Evolutionary conservation across 2,113 vertebrate species (phyloP).

Genomic region (Parotia lawesii): DNA sequence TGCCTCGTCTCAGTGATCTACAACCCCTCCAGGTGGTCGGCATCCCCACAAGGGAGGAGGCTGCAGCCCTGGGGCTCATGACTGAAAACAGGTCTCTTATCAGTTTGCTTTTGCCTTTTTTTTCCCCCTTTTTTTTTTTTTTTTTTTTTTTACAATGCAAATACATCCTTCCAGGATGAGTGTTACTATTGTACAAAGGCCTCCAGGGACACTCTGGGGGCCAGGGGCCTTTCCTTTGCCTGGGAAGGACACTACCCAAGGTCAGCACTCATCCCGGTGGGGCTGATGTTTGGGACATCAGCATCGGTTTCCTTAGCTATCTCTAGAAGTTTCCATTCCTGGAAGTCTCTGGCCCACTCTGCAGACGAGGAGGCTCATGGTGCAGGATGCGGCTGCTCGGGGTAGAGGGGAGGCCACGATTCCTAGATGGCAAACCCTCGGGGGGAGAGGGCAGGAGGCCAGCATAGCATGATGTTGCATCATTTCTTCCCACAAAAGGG

Average conservation of each 20-base stretch:
- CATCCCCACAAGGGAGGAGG: neutral
- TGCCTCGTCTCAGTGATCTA: neutral
- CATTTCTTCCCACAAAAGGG: neutral
- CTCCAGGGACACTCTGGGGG: constrained; percentile 35
- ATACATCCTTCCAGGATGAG: constrained; percentile 63
- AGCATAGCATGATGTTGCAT: neutral
- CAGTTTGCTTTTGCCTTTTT: constrained; percentile 15
- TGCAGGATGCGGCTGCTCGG: neutral
- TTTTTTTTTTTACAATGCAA: constrained; percentile 5
- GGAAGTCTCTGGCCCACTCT: constrained; percentile 41
- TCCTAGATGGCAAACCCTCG: constrained; percentile 20
- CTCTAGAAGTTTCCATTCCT: constrained; percentile 60
- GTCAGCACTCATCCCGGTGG: constrained; percentile 22
- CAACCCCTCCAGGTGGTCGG: neutral
- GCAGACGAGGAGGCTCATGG: neutral
- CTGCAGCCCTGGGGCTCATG: neutral
- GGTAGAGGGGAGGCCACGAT: neutral
- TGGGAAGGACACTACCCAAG: constrained; percentile 33
- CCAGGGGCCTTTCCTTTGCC: constrained; percentile 46
- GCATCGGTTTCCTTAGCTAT: constrained; percentile 43
- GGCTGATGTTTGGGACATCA: constrained; percentile 38
- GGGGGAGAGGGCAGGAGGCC: neutral
- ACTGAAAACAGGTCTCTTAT: constrained; percentile 42
- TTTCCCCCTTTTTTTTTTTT: too few relatives aligned
- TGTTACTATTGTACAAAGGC: constrained; percentile 52